These are phyloP conservation scores for Brachyptera risi DNA, from an alignment of 2,888 invertebrate genomes.

Conservation along the genomic window DNA sequence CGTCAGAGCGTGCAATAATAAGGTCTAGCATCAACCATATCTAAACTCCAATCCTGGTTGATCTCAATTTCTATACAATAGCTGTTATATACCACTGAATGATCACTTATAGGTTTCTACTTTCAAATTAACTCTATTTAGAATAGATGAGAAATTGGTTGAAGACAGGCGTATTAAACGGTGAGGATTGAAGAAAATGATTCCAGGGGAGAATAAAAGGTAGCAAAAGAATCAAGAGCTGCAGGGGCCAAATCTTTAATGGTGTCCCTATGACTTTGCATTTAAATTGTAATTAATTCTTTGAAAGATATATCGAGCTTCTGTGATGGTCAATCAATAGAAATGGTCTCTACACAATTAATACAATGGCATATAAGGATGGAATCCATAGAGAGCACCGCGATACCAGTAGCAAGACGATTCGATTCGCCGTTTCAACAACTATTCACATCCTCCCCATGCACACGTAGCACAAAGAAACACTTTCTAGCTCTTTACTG, in stretches of 20 bases:
- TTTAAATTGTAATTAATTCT: slow-evolving; percentile 34
- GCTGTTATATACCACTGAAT: neutral
- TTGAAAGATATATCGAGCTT: slow-evolving; percentile 19
- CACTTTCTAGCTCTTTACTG: slow-evolving; percentile 1
- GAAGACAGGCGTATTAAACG: slow-evolving; percentile 19
- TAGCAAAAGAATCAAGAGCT: slow-evolving; percentile 8
- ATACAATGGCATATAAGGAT: slow-evolving; percentile 15
- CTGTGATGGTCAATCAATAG: slow-evolving; percentile 22
- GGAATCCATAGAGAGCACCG: slow-evolving; percentile 1
- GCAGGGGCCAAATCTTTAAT: slow-evolving; percentile 28
- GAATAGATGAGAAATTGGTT: slow-evolving; percentile 17
- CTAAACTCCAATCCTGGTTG: neutral
- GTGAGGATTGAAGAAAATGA: slow-evolving; percentile 11
- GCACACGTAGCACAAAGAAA: neutral
- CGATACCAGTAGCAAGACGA: slow-evolving; percentile 11
- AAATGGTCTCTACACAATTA: slow-evolving; percentile 19
- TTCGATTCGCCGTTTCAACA: neutral
- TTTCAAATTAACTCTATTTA: slow-evolving; percentile 16
- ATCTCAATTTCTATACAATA: neutral
- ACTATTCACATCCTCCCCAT: neutral
- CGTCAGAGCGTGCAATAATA: too few relatives aligned
- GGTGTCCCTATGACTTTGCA: slow-evolving; percentile 35
- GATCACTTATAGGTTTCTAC: slow-evolving; percentile 3
- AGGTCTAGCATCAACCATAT: too few relatives aligned
- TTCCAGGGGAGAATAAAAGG: slow-evolving; percentile 15